Evolutionary conservation across 2,113 vertebrate genomes (phyloP).

Genomic region (Chinchilla lanigera): DNA sequence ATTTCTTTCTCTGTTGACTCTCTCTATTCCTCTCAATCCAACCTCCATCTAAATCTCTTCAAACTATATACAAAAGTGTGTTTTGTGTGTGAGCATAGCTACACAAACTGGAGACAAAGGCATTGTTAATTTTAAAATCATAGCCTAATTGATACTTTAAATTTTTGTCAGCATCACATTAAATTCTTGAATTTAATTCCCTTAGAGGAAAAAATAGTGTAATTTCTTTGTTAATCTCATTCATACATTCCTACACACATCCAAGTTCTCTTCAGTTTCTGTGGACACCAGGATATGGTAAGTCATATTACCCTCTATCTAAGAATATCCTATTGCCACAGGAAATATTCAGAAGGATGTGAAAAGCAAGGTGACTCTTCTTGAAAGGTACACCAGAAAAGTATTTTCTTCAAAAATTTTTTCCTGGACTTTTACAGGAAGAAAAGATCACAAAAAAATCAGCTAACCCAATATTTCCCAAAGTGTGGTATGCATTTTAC

Average conservation of each 20-base stretch:
- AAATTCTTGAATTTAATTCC: constrained; percentile 60
- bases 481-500: background rate
- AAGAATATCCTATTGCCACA: background rate
- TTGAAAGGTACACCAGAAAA: constrained; percentile 55
- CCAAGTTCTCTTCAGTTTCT: constrained; percentile 34
- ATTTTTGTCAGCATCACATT: background rate
- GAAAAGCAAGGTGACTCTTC: constrained; percentile 5
- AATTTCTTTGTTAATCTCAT: constrained; percentile 45
- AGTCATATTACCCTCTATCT: constrained; percentile 56
- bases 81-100: background rate
- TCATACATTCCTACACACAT: constrained; percentile 55
- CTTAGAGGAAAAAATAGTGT: background rate
- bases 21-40: background rate
- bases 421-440: constrained; percentile 50
- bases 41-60: background rate
- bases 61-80: background rate
- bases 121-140: background rate
- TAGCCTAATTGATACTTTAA: background rate
- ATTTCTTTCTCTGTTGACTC: background rate
- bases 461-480: background rate
- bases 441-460: background rate
- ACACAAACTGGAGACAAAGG: background rate
- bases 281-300: constrained; percentile 33
- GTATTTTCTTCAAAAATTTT: constrained; percentile 58
- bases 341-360: constrained; percentile 61